Conservation (phyloP, 2,113 vertebrate genomes). For the Orycteropus afer region DNA sequence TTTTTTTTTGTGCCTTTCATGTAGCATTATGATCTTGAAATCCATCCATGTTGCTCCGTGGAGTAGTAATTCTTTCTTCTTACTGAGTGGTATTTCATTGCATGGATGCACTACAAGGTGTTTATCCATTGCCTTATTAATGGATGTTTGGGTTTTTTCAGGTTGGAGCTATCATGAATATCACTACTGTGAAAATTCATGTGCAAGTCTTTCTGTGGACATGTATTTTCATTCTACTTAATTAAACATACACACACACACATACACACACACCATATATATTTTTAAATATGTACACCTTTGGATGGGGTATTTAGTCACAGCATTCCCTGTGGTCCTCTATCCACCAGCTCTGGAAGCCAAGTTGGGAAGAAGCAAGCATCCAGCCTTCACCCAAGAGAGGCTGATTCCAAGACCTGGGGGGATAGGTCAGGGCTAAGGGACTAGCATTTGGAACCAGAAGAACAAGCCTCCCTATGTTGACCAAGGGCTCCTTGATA, state of each 20-base stretch:
- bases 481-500: not conserved
- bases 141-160: not conserved
- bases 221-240: slow-evolving; percentile 30
- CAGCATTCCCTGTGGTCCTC: not conserved
- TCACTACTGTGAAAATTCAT: not conserved
- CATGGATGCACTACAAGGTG: too few species aligned
- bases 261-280: too few species aligned
- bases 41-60: not conserved
- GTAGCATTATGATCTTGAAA: not conserved
- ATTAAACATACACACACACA: too few species aligned
- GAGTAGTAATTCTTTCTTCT: not conserved
- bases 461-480: not conserved
- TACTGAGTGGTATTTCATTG: not conserved
- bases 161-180: not conserved
- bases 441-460: not conserved
- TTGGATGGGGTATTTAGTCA: not conserved
- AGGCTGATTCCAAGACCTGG: not conserved
- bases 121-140: not conserved
- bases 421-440: not conserved
- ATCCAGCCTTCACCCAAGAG: not conserved
- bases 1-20: not conserved
- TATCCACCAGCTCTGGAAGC: not conserved
- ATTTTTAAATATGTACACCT: not conserved
- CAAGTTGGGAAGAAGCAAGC: not conserved
- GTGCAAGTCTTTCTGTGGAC: not conserved